These are phyloP conservation scores for Orientallactaga bullata DNA, from an alignment of 2,113 vertebrate genomes.

Conservation along the genomic window DNA sequence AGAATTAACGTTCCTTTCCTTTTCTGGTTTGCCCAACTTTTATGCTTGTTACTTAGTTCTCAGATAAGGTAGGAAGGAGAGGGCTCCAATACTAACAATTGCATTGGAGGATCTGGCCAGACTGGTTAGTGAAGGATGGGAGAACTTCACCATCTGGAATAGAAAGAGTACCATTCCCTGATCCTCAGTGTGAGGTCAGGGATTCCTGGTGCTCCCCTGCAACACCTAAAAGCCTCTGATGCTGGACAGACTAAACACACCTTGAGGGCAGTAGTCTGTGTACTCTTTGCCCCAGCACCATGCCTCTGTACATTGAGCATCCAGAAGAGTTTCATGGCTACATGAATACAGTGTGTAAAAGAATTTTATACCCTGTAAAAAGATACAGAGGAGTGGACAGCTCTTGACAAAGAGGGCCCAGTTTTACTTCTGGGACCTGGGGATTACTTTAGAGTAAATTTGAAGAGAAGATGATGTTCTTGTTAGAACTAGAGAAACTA, in stretches of 20 bases:
- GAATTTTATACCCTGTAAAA: background rate
- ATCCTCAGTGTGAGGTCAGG: fast-evolving
- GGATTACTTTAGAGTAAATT: background rate
- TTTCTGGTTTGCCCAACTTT: background rate
- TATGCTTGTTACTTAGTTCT: background rate
- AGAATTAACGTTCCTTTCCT: background rate
- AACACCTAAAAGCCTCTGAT: too few species aligned
- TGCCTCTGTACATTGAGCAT: fast-evolving
- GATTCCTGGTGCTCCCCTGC: background rate
- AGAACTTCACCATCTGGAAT: background rate
- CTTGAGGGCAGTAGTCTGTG: background rate
- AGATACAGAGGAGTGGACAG: background rate
- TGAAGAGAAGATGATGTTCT: background rate
- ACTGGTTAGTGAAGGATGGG: fast-evolving
- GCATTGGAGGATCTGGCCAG: fast-evolving
- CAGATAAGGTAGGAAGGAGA: background rate
- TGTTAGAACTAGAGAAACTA: background rate
- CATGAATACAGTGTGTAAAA: background rate
- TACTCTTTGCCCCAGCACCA: too few species aligned
- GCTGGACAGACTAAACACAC: background rate
- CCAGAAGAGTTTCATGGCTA: background rate
- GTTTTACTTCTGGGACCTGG: background rate
- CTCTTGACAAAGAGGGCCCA: background rate
- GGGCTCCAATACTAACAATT: fast-evolving
- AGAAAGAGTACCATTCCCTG: background rate